Evolutionary conservation across 2,113 vertebrate species (phyloP), one percentile per base, ranked within the genome.

Genomic region (Melospiza georgiana): DNA sequence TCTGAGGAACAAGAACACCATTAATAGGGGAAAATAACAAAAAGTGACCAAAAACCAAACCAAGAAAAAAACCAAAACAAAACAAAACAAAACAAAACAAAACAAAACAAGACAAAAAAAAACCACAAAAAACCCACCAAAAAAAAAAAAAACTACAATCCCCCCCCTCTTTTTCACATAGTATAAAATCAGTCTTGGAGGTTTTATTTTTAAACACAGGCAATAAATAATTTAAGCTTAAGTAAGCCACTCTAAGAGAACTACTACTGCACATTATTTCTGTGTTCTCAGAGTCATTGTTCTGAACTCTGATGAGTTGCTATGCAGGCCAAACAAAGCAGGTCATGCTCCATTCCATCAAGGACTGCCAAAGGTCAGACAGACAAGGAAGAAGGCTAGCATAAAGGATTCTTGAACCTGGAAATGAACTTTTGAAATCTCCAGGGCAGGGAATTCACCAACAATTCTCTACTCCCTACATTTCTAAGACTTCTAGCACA

Each of bases 191-290:
- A 86, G 31, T 71, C 78, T 90, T 46, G 2, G 20, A 92, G 65
- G 52, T 75, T 93, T 90, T 92, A 80, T 94, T 95, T 91, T 94
- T 88, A 90, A 92, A 72, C 49, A 71, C 28, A 75, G 88, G 10
- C 37, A 86, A 92, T 93, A 93, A 94, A 91, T 94, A 94, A 96
- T 88, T 91, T 24, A 95, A 69, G 59, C 33, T 84, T 79, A 90
- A 95, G 87, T 62, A 71, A 84, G 65, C 77, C 8, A 46, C 52
- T 91, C 11, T 67, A 80, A 81, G 25, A 93, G 44, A 94, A 86
- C 76, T 74, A 90, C 72, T 61, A 78, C 2, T 63, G 65, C 61
- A 90, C 86, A 90, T 88, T 15, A 81, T 86, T 93, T 91, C 63
- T 75, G 39, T 61, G 52, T 63, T 67, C 84, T 86, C 78, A 62